A percentile compares a stretch with the other conserved stretches of the same genome.
Conservation (phyloP, 1,140 invertebrate genomes). For the Drosophila pachea region DNA sequence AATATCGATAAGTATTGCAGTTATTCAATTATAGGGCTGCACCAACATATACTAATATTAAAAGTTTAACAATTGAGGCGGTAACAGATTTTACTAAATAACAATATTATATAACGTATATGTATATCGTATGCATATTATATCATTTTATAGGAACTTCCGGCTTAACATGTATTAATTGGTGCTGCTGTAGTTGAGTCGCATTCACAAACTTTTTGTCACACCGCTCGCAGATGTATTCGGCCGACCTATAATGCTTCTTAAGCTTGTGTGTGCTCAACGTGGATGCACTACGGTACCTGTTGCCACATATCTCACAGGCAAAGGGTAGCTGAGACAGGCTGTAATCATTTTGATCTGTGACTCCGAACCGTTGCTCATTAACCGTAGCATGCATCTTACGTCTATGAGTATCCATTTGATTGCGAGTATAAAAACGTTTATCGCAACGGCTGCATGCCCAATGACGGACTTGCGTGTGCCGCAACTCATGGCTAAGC, state of each 20-base stretch:
- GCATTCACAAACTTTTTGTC: slow-evolving; percentile 43
- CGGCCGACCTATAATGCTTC: slow-evolving; percentile 46
- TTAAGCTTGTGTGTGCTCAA: slow-evolving; percentile 50
- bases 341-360: neutral
- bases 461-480: slow-evolving; percentile 38
- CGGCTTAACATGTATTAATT: slow-evolving; percentile 36
- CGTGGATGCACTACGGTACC: slow-evolving; percentile 49
- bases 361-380: neutral
- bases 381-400: slow-evolving; percentile 28
- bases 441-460: slow-evolving; percentile 42
- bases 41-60: too few relatives aligned
- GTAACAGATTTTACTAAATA: too few relatives aligned
- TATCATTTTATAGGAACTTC: neutral
- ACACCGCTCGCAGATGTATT: slow-evolving; percentile 39
- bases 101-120: neutral
- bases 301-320: slow-evolving; percentile 44
- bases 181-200: slow-evolving; percentile 23
- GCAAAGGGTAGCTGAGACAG: slow-evolving; percentile 32
- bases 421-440: slow-evolving; percentile 47
- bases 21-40: too few relatives aligned
- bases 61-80: too few relatives aligned
- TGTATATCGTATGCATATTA: neutral
- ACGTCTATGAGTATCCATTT: slow-evolving; percentile 52
- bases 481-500: slow-evolving; percentile 47
- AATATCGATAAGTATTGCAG: too few relatives aligned